These are phyloP conservation scores for Eupithecia insigniata DNA, from an alignment of 2,888 invertebrate genomes.

Conservation along the genomic window DNA sequence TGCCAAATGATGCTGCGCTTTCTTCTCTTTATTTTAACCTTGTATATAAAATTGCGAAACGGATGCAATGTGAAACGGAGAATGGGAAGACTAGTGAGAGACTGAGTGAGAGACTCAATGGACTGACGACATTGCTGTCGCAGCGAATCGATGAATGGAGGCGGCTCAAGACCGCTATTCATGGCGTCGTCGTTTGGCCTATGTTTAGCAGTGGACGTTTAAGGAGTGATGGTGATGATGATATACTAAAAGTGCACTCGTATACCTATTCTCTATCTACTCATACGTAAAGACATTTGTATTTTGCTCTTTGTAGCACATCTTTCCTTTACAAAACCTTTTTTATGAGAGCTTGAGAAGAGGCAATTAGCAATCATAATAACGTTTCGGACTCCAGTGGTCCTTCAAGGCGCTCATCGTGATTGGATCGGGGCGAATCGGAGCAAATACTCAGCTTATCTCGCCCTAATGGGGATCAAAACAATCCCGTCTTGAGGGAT, in stretches of 20 bases:
- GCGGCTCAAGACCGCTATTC: too few relatives aligned
- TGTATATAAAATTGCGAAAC: too few relatives aligned
- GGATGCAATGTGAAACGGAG: too few relatives aligned
- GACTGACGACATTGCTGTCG: too few relatives aligned
- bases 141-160: too few relatives aligned
- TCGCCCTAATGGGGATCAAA: constrained; percentile 5
- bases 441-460: constrained; percentile 13
- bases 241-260: too few relatives aligned
- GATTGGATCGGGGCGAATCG: constrained; percentile 19
- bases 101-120: too few relatives aligned
- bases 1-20: background rate
- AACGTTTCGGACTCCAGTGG: constrained; percentile 10
- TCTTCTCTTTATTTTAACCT: background rate
- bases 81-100: too few relatives aligned
- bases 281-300: background rate
- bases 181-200: too few relatives aligned
- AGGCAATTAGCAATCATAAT: constrained; percentile 17
- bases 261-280: background rate
- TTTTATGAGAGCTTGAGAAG: constrained; percentile 8
- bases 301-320: background rate
- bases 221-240: too few relatives aligned
- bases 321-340: background rate
- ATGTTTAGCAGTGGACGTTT: too few relatives aligned
- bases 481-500: constrained; percentile 6
- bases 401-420: constrained; percentile 12